A percentile compares a stretch with the other conserved stretches of the same genome.
Evolutionary conservation across 1,140 invertebrate genomes (phyloP).

Genomic region (Neodiprion virginianus): DNA sequence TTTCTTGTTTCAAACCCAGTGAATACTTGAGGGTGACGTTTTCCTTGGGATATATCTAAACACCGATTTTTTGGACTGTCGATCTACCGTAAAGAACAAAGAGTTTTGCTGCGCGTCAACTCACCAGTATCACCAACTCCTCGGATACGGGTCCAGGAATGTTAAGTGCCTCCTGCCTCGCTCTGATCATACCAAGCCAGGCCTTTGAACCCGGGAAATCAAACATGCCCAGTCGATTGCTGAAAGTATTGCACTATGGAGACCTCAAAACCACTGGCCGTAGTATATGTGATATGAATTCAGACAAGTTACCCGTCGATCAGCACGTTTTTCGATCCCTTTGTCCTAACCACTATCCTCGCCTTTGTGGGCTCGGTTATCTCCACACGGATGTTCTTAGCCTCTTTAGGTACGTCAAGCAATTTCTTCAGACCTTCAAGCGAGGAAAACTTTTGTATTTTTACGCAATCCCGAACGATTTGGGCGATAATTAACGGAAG

Average conservation of each 20-base stretch:
- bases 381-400: conserved; percentile 65
- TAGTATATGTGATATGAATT: conserved; percentile 8
- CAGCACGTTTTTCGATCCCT: conserved; percentile 45
- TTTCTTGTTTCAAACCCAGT: conserved; percentile 35
- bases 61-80: not conserved
- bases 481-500: not conserved
- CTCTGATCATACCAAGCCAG: conserved; percentile 50
- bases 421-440: conserved; percentile 61
- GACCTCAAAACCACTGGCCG: not conserved
- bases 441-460: not conserved
- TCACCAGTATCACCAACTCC: conserved; percentile 44
- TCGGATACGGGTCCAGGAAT: conserved; percentile 46
- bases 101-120: conserved; percentile 16
- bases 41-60: conserved; percentile 37
- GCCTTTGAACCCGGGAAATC: conserved; percentile 47
- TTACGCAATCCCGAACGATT: not conserved
- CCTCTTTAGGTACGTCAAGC: conserved; percentile 61
- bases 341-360: conserved; percentile 61
- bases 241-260: conserved; percentile 33
- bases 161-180: conserved; percentile 44
- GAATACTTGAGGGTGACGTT: conserved; percentile 49
- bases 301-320: conserved; percentile 42
- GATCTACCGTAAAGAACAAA: too few species aligned
- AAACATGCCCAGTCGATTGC: conserved; percentile 49
- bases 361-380: conserved; percentile 63